phyloP scores from a whole-genome alignment of 23 tunicate species.

The Aplidium turbinatum region DNA sequence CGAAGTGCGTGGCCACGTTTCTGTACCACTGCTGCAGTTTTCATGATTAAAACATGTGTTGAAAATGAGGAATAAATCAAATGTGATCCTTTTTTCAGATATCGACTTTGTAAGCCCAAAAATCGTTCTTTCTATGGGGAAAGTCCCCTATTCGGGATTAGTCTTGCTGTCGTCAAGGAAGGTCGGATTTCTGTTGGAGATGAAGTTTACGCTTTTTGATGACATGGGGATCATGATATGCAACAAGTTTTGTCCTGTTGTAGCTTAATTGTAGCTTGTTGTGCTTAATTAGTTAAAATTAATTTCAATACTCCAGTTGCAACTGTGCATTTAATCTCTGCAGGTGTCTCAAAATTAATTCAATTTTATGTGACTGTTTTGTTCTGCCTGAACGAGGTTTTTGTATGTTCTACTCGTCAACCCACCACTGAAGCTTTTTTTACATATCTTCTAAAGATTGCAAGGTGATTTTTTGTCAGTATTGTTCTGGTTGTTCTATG shows the following conservation, averaged over 20 bases:
- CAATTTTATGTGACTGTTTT: no score
- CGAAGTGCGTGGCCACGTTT: neutral
- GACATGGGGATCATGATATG: neutral
- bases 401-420: no score
- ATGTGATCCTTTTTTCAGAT: neutral
- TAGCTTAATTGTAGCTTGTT: no score
- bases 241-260: neutral
- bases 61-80: neutral
- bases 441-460: neutral
- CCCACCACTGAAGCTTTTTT: neutral
- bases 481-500: neutral
- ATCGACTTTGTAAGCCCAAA: slow-evolving; percentile 16
- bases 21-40: neutral
- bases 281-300: no score
- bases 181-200: slow-evolving; percentile 59
- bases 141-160: slow-evolving; percentile 42
- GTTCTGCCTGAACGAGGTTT: no score
- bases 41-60: neutral
- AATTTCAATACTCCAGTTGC: no score
- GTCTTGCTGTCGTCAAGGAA: slow-evolving; percentile 28
- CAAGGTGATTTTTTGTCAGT: neutral
- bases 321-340: no score
- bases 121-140: slow-evolving; percentile 28
- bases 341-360: no score
- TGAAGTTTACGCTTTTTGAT: slow-evolving; percentile 36